Evolutionary conservation across 2,797 vertebrate species (phyloP).

Genomic region (Phrynocephalus guinanensis): DNA sequence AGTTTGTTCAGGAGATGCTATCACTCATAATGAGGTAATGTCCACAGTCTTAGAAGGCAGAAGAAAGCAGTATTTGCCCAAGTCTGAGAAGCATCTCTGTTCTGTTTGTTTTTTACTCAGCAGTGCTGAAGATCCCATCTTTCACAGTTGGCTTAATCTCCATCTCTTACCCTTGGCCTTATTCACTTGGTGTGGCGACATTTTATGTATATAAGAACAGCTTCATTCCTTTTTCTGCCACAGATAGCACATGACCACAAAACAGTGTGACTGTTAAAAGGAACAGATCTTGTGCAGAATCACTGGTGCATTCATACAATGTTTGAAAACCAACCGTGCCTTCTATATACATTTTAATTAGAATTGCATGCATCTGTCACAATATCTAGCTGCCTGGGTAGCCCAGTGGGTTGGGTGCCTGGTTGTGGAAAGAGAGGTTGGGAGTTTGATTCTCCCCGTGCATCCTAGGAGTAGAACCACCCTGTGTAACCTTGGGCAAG

Average conservation of each 20-base stretch:
- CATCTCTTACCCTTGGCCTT: neutral
- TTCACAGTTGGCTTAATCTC: slow-evolving; percentile 6
- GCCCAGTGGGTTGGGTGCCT: too few relatives aligned
- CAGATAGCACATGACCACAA: neutral
- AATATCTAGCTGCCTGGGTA: too few relatives aligned
- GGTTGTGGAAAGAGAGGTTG: too few relatives aligned
- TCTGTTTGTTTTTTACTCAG: slow-evolving; percentile 20
- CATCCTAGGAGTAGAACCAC: too few relatives aligned
- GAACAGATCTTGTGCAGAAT: too few relatives aligned
- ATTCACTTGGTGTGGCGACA: neutral
- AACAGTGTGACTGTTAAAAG: too few relatives aligned
- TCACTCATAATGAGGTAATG: slow-evolving; percentile 1
- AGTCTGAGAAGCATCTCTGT: slow-evolving; percentile 4
- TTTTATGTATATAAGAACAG: slow-evolving; percentile 6
- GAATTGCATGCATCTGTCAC: too few relatives aligned
- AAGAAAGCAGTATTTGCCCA: slow-evolving; percentile 29
- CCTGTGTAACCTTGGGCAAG: too few relatives aligned
- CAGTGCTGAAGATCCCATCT: slow-evolving; percentile 5
- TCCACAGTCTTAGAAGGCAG: slow-evolving; percentile 7
- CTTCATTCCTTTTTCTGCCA: neutral
- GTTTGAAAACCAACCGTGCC: too few relatives aligned
- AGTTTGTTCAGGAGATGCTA: neutral
- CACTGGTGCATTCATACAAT: too few relatives aligned
- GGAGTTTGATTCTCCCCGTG: too few relatives aligned
- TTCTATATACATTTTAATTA: too few relatives aligned